Percentiles rank a stretch among this genome's conserved stretches.
Conservation (phyloP, 2,888 invertebrate species). For the Polia nebulosa region DNA sequence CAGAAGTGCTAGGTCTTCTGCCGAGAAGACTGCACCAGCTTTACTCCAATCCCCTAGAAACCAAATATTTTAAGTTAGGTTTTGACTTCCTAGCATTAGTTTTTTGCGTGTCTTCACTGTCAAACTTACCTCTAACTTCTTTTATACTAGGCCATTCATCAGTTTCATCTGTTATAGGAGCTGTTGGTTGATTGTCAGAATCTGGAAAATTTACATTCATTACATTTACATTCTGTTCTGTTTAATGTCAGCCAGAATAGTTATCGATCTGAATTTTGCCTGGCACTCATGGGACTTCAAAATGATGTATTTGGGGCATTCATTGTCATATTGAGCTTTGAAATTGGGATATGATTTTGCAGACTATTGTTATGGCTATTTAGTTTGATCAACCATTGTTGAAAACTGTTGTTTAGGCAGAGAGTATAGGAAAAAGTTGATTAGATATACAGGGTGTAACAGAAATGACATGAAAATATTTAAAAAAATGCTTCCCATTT, state of each 20-base stretch:
- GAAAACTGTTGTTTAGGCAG: neutral
- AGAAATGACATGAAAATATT: no score
- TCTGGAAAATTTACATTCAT: constrained; percentile 70
- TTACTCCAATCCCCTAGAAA: constrained; percentile 86
- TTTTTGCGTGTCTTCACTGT: constrained; percentile 1
- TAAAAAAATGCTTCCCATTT: no score
- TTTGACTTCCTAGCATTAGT: neutral
- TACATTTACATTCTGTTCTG: constrained; percentile 26
- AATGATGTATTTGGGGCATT: constrained; percentile 36
- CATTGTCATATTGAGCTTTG: neutral
- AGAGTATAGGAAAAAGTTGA: no score
- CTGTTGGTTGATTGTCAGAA: constrained; percentile 79
- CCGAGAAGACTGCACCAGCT: constrained; percentile 88
- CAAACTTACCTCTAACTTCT: constrained; percentile 83
- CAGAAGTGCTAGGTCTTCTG: constrained; percentile 87
- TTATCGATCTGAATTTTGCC: constrained; percentile 19
- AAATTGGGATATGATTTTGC: constrained; percentile 3
- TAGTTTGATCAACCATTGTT: neutral
- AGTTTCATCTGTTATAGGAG: constrained; percentile 77
- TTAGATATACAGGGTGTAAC: no score
- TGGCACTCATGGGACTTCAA: constrained; percentile 11
- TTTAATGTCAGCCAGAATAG: constrained; percentile 10
- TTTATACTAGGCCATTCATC: constrained; percentile 89
- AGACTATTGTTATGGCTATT: neutral
- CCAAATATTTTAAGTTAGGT: neutral